A percentile compares a stretch with the other conserved stretches of the same genome.
phyloP scores from a whole-genome alignment of 2,113 vertebrate species.

The Phalacrocorax pelagicus region DNA sequence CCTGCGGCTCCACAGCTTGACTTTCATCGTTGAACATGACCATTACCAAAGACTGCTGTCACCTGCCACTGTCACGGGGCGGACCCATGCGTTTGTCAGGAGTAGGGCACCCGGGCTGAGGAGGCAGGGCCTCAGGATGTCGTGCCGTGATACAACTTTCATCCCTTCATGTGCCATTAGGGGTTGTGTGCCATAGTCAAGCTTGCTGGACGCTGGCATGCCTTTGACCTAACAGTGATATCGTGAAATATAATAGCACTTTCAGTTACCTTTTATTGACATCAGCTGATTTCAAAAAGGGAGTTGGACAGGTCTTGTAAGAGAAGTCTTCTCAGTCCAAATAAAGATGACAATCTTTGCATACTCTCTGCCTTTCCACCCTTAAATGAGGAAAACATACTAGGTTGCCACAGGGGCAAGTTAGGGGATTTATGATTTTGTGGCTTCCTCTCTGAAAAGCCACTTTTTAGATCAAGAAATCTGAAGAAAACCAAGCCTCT shows the following conservation, averaged over 20 bases:
- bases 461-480: neutral
- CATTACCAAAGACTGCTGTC: neutral
- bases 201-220: neutral
- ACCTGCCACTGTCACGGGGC: neutral
- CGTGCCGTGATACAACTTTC: neutral
- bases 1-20: neutral
- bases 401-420: neutral
- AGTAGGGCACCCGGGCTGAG: neutral
- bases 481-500: neutral
- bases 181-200: neutral
- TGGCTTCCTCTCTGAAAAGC: neutral
- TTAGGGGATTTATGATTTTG: neutral
- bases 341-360: neutral
- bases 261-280: neutral
- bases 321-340: neutral
- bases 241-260: neutral
- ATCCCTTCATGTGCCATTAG: neutral
- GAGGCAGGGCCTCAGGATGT: neutral
- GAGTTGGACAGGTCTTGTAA: fast-evolving
- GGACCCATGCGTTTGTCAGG: fast-evolving
- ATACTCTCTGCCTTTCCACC: neutral
- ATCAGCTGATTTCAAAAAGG: neutral
- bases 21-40: neutral
- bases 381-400: neutral
- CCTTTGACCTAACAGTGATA: neutral